Conservation (phyloP, 2,797 vertebrate species). For the Crax fasciolata region DNA sequence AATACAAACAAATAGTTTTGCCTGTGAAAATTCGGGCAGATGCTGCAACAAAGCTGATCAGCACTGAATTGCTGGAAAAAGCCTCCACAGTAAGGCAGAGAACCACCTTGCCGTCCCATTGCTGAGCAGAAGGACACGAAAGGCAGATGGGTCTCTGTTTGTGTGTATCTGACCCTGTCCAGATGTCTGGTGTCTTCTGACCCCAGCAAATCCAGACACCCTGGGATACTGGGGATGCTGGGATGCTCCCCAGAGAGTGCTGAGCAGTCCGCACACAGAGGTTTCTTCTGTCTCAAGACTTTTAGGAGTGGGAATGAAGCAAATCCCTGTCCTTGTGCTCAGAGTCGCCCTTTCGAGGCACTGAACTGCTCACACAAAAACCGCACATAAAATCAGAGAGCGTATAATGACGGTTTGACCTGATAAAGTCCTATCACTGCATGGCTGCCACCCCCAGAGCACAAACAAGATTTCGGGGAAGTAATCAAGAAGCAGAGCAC, state of each 20-base stretch:
- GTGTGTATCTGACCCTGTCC: neutral
- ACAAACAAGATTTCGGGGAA: neutral
- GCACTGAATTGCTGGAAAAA: neutral
- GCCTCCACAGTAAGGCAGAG: accelerated
- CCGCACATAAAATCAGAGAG: neutral
- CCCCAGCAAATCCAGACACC: neutral
- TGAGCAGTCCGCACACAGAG: accelerated
- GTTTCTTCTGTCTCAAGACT: neutral
- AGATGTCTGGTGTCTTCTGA: neutral
- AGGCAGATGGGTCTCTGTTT: neutral
- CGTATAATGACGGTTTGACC: neutral
- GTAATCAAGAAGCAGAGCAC: neutral
- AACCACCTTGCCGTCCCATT: neutral
- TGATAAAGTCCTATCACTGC: neutral
- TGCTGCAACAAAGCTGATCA: neutral
- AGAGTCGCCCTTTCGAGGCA: accelerated
- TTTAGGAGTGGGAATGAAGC: neutral
- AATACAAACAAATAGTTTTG: neutral
- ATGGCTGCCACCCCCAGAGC: accelerated
- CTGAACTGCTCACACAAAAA: neutral
- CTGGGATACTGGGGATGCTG: neutral
- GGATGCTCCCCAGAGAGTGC: neutral
- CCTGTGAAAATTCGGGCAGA: neutral
- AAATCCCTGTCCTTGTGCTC: neutral
- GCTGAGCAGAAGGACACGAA: neutral